A percentile compares a stretch with the other conserved stretches of the same genome.
phyloP scores from a whole-genome alignment of 2,797 vertebrate genomes.

The Distichodus sexfasciatus region DNA sequence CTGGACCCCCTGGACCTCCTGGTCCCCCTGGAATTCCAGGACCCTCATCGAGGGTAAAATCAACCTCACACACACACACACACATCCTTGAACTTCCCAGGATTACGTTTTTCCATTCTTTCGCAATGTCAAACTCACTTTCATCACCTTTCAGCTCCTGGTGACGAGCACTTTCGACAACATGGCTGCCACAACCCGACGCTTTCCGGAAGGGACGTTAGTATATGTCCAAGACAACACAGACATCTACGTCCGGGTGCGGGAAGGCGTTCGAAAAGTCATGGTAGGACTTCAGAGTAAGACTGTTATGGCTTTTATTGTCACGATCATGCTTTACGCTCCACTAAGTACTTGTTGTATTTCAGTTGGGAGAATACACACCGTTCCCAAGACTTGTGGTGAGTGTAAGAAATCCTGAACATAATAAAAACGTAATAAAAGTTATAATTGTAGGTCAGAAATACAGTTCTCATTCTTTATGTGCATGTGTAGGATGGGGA shows the following conservation, averaged over 20 bases:
- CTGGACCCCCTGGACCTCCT: slow-evolving; percentile 87
- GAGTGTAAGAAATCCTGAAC: too few species aligned
- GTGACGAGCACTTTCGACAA: slow-evolving; percentile 76
- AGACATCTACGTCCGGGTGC: slow-evolving; percentile 84
- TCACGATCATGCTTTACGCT: too few species aligned
- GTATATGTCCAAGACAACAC: slow-evolving; percentile 78
- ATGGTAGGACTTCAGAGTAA: slow-evolving; percentile 65
- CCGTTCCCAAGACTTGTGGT: slow-evolving; percentile 64
- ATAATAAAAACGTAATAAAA: not conserved
- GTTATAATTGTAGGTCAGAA: not conserved
- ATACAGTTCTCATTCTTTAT: not conserved
- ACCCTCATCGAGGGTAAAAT: slow-evolving; percentile 77
- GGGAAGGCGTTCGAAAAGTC: slow-evolving; percentile 81
- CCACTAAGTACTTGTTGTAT: slow-evolving; percentile 41
- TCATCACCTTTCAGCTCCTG: slow-evolving; percentile 70
- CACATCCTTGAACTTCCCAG: not conserved
- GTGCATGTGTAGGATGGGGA: slow-evolving; percentile 75
- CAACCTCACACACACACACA: not conserved
- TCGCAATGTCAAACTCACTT: not conserved
- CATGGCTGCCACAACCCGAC: slow-evolving; percentile 71
- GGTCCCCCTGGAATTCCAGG: slow-evolving; percentile 83
- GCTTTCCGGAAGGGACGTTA: slow-evolving; percentile 82
- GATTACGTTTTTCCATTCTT: not conserved
- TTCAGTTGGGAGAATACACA: slow-evolving; percentile 82
- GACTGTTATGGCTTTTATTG: too few species aligned